Conservation (phyloP, 1,140 invertebrate species). For the Pseudoatta argentina region DNA sequence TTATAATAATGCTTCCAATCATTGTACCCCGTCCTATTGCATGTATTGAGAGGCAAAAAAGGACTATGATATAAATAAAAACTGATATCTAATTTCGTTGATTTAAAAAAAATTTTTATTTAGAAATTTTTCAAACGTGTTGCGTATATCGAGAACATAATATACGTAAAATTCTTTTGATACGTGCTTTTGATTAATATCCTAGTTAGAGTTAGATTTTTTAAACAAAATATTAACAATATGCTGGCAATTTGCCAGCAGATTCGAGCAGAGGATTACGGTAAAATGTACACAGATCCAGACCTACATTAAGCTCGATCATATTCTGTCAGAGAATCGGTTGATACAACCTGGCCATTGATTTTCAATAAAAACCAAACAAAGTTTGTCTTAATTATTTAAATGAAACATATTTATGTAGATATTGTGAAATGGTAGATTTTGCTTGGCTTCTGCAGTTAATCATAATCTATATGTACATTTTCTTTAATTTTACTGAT, state of each 20-base stretch:
- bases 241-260: neutral
- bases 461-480: neutral
- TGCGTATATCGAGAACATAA: neutral
- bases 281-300: too few relatives aligned
- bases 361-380: neutral
- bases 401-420: neutral
- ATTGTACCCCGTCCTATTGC: too few relatives aligned
- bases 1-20: too few relatives aligned
- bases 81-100: too few relatives aligned
- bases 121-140: too few relatives aligned
- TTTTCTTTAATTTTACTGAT: neutral
- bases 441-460: neutral
- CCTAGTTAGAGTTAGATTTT: neutral
- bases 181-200: conserved; percentile 5
- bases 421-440: neutral
- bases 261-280: neutral
- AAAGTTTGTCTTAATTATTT: neutral
- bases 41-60: too few relatives aligned
- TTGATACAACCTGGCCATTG: neutral
- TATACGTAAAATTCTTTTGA: conserved; percentile 8
- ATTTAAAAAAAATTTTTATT: too few relatives aligned
- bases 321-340: neutral
- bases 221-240: neutral
- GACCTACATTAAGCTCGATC: neutral
- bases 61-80: too few relatives aligned